phyloP scores from a whole-genome alignment of 92 coral and sea anemone species.

The Bergia puertoricense region DNA sequence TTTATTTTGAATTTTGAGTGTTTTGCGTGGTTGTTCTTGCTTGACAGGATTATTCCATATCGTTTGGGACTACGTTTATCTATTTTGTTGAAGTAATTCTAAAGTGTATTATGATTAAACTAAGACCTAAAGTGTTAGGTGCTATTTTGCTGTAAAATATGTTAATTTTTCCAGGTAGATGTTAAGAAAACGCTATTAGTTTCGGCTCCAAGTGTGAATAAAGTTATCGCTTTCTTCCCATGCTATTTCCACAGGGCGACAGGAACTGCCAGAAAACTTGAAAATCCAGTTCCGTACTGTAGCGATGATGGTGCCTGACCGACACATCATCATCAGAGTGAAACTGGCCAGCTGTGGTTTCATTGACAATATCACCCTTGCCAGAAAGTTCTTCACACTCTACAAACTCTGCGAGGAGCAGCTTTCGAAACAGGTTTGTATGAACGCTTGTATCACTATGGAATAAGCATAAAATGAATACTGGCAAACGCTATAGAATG shows the following conservation, averaged over 20 bases:
- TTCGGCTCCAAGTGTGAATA: neutral
- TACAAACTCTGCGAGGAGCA: constrained; percentile 91
- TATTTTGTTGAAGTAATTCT: neutral
- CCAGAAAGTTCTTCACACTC: constrained; percentile 86
- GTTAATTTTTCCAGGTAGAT: neutral
- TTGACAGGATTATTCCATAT: neutral
- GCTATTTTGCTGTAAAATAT: neutral
- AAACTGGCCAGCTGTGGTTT: constrained; percentile 90
- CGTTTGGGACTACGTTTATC: no score
- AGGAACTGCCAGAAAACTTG: constrained; percentile 84
- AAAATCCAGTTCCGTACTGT: constrained; percentile 92
- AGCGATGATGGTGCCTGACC: constrained; percentile 94
- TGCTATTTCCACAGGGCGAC: constrained; percentile 79
- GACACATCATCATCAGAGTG: constrained; percentile 88
- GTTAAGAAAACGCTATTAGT: no score
- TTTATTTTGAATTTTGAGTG: no score
- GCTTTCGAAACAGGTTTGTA: constrained; percentile 80
- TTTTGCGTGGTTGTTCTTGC: neutral
- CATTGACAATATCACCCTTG: constrained; percentile 80
- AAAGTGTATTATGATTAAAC: neutral
- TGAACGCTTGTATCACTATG: neutral
- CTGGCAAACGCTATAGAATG: neutral
- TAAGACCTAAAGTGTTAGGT: neutral
- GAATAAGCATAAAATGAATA: no score
- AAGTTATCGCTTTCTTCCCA: neutral